Evolutionary conservation across 2,888 invertebrate genomes (phyloP), one percentile per base, ranked within the genome.

Genomic region (Sericinus montela): DNA sequence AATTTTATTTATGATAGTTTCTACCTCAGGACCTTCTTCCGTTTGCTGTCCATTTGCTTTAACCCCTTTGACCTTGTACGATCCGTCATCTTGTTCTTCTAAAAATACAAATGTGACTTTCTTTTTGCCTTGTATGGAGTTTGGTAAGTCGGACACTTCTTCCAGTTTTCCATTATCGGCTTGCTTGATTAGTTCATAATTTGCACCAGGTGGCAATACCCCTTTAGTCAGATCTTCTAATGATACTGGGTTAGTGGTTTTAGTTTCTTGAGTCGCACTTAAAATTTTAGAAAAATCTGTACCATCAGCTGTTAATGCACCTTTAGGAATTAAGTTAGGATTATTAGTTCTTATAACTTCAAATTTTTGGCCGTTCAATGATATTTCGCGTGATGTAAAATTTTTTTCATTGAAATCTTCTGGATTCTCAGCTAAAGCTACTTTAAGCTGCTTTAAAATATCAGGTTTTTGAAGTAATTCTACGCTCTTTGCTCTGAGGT

Each of bases 51-150:
- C 92, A 62, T 94, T 95, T 0, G 95, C 94, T 80, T 94, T 94
- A 0, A 95, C 93, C 1, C 95, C 95, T 72, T 95, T 95, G 0
- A 96, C 95, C 78, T 95, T 95, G 58, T 94, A 94, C 16, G 94
- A 94, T 5, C 96, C 96, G 63, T 96, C 96, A 3, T 94, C 91
- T 70, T 96, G 96, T 69, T 96, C 96, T 75, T 96, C 96, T 9
- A 96, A 81, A 37, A 96, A 93, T 0, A 96, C 96, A 63, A 96
- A 96, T 0, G 96, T 96, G 0, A 96, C 95, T 69, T 95, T 95
- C 77, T 95, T 95, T 56, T 93, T 91, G 59, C 90, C 89, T 0
- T 93, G 91, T 19, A 93, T 69, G 13, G 79, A 91, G 23, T 90
- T 90, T 0, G 92, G 90, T 34, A 91, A 73, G 47, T 92, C 92